A percentile compares a stretch with the other conserved stretches of the same genome.
Evolutionary conservation across 2,888 invertebrate species (phyloP).

Genomic region (Archaeoteleia sp.): DNA sequence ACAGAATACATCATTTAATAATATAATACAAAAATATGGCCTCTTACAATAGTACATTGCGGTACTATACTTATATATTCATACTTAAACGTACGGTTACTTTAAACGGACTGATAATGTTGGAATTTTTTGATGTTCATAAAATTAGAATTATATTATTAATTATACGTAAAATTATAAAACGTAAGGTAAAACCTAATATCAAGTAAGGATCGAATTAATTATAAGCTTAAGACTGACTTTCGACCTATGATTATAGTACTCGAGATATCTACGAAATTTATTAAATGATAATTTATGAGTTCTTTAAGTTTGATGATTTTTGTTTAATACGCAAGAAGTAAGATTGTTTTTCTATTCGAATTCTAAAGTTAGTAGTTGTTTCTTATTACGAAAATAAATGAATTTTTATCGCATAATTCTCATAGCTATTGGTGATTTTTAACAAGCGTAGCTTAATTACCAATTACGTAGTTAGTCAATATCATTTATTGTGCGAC

Average conservation of each 20-base stretch:
- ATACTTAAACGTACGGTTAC: conserved; percentile 42
- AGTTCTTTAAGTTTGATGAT: not conserved
- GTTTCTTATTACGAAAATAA: too few relatives aligned
- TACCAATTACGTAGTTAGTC: too few relatives aligned
- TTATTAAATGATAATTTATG: too few relatives aligned
- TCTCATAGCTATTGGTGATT: too few relatives aligned
- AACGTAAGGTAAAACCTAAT: conserved; percentile 16
- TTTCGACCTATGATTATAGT: conserved; percentile 27
- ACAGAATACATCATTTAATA: too few relatives aligned
- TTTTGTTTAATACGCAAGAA: not conserved
- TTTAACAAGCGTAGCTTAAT: too few relatives aligned
- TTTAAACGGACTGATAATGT: conserved; percentile 26
- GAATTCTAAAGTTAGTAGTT: too few relatives aligned
- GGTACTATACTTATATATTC: conserved; percentile 47
- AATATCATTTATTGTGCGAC: too few relatives aligned
- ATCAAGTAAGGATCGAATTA: conserved; percentile 10
- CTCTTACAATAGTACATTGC: conserved; percentile 40
- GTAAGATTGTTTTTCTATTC: too few relatives aligned
- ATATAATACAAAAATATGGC: conserved; percentile 30
- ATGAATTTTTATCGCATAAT: too few relatives aligned
- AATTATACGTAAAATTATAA: conserved; percentile 4
- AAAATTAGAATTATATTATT: conserved; percentile 15
- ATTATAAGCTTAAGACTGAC: conserved; percentile 38
- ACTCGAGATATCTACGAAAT: conserved; percentile 10
- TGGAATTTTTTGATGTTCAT: conserved; percentile 39